phyloP scores from a whole-genome alignment of 2,797 vertebrate species.

The Lindbergichthys nudifrons region DNA sequence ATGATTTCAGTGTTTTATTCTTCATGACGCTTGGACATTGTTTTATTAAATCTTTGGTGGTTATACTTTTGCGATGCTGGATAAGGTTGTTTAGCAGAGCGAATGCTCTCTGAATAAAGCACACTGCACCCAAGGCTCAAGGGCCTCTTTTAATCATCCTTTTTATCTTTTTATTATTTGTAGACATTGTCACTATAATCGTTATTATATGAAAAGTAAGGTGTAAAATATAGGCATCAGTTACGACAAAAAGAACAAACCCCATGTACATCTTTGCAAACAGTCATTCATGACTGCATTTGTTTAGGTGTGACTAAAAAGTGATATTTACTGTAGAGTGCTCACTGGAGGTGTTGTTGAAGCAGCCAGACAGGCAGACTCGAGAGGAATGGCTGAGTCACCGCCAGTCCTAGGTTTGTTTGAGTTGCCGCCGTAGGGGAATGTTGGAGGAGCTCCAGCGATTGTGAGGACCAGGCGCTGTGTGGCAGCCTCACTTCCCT shows the following conservation, averaged over 20 bases:
- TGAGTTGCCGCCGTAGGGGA: constrained; percentile 67
- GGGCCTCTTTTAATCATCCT: not conserved
- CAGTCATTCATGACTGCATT: not conserved
- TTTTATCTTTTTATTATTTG: not conserved
- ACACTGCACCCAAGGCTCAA: too few species aligned
- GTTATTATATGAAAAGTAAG: not conserved
- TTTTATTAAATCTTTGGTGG: too few species aligned
- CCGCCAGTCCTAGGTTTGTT: constrained; percentile 75
- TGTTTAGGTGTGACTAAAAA: not conserved
- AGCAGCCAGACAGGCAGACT: constrained; percentile 58
- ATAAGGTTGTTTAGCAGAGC: too few species aligned
- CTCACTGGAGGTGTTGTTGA: constrained; percentile 50
- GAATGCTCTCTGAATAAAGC: too few species aligned
- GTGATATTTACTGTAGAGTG: constrained; percentile 58
- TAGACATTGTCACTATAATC: not conserved
- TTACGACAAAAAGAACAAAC: constrained; percentile 1
- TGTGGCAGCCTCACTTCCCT: constrained; percentile 71
- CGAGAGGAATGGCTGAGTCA: constrained; percentile 80
- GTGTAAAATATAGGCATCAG: not conserved
- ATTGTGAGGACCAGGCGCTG: constrained; percentile 78
- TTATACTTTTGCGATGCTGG: too few species aligned
- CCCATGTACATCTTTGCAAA: not conserved
- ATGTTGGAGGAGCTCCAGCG: constrained; percentile 84
- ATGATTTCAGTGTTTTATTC: too few species aligned
- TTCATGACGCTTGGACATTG: too few species aligned